Conservation (phyloP, 1,140 invertebrate genomes). For the Drosophila kanapiae region DNA sequence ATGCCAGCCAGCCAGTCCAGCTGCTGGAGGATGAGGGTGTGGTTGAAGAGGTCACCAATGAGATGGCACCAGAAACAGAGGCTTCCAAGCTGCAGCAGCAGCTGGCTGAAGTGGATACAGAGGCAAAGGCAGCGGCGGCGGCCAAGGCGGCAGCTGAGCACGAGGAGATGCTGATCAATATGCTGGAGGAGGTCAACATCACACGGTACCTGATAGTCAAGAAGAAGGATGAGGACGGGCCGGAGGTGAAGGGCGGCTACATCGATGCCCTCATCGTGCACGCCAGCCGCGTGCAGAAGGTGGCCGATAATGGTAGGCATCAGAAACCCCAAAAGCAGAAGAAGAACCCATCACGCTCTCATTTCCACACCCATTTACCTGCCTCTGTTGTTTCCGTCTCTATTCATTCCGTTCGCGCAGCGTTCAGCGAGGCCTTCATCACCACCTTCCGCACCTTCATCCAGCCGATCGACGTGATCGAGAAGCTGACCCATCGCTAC, state of each 20-base stretch:
- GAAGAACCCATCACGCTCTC: slow-evolving; percentile 10
- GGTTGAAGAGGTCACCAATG: not conserved
- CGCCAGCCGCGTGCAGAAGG: slow-evolving; percentile 92
- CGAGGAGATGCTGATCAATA: slow-evolving; percentile 81
- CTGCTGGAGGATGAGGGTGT: slow-evolving; percentile 35
- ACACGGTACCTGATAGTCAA: slow-evolving; percentile 91
- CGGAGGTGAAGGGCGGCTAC: slow-evolving; percentile 95
- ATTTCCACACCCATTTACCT: slow-evolving; percentile 34
- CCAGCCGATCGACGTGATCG: slow-evolving; percentile 93
- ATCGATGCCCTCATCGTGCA: slow-evolving; percentile 96
- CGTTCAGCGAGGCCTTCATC: slow-evolving; percentile 98
- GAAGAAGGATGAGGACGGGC: slow-evolving; percentile 93
- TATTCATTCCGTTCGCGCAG: slow-evolving; percentile 62
- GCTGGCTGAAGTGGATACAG: slow-evolving; percentile 61
- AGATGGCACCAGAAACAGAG: not conserved
- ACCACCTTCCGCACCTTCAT: slow-evolving; percentile 98
- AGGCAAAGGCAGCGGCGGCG: slow-evolving; percentile 70
- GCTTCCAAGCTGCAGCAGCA: slow-evolving; percentile 45
- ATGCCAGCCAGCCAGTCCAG: slow-evolving; percentile 12
- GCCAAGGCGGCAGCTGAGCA: slow-evolving; percentile 72
- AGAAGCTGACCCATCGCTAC: slow-evolving; percentile 93
- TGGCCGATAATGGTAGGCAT: slow-evolving; percentile 81
- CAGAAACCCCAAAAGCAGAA: slow-evolving; percentile 9
- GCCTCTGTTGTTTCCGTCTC: slow-evolving; percentile 44
- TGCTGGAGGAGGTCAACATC: slow-evolving; percentile 93